Evolutionary conservation across 2,888 invertebrate genomes (phyloP).

Genomic region (Galerucella pusilla): DNA sequence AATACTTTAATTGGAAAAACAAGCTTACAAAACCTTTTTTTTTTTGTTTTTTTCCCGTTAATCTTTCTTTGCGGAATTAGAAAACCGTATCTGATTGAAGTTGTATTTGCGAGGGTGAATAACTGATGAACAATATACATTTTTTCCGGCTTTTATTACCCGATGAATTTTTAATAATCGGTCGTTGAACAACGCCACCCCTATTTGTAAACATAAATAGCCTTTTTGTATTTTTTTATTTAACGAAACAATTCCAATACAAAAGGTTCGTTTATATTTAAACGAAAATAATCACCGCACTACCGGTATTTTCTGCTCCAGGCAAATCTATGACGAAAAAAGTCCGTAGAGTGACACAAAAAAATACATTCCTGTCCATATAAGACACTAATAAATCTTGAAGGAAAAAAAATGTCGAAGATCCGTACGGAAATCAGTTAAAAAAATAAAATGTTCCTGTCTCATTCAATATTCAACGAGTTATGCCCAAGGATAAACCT

Average conservation of each 20-base stretch:
- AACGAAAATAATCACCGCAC: too few species aligned
- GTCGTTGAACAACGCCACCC: background rate
- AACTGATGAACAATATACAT: background rate
- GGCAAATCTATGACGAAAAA: too few species aligned
- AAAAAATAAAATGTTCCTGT: constrained; percentile 25
- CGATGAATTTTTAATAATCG: background rate
- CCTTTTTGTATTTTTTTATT: background rate
- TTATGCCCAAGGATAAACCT: constrained; percentile 30
- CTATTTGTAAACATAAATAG: background rate
- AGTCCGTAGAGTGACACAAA: too few species aligned
- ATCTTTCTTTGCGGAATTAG: background rate
- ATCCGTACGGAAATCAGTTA: constrained; percentile 24
- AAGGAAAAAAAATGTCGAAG: too few species aligned
- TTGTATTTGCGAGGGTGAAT: background rate
- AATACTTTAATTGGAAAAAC: background rate
- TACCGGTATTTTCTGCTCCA: too few species aligned
- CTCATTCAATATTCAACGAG: constrained; percentile 29
- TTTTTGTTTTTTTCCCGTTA: background rate
- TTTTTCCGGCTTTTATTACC: background rate
- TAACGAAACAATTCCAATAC: too few species aligned
- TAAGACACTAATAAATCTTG: too few species aligned
- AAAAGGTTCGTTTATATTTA: too few species aligned
- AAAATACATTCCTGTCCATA: too few species aligned
- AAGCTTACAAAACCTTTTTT: background rate
- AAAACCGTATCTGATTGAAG: background rate